Base-by-base conservation (phyloP, 2,888 invertebrate genomes). In the Eupithecia insigniata region DNA sequence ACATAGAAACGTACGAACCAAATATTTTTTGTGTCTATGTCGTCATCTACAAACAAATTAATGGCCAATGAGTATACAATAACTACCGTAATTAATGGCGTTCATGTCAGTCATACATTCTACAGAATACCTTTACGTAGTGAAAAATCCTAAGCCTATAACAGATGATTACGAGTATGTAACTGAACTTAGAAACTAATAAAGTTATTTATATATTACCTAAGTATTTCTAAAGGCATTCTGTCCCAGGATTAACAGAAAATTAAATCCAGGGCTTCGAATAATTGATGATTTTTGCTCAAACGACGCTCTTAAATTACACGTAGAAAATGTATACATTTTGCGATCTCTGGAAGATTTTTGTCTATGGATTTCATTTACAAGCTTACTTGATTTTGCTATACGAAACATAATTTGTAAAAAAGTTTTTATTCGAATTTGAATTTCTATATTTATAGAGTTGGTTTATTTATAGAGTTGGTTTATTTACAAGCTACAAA, bases 211-310 rank as follows among this genome's bases (percentile, higher is more conserved):
- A 39, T 0, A 16, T 16, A 5, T 51, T 8, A 51, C 22, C 18
- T 18, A 18, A 18, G 30, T 60, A 22, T 18, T 18, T 30, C 60
- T 12, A 26, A 10, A 12, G 22, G 12, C 12, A 22, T 51, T 4
- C 22, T 12, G 12, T 55, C 26, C 5, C 60, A 58, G 32, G 51
- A 61, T 67, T 67, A 71, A 55, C 58, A 34, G 34, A 39, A 46
- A 67, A 55, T 39, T 71, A 58, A 71, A 64, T 58, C 65, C 43
- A 43, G 12, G 64, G 67, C 43, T 64, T 68, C 68, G 67, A 71
- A 71, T 71, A 71, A 71, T 71, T 68, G 67, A 65, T 65, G 64
- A 16, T 58, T 58, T 58, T 28, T 58, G 28, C 28, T 58, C 58
- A n/a, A 58, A 28, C 16, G 58, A 64, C 1, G 55, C 16, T 28